phyloP scores from a whole-genome alignment of 2,113 vertebrate genomes.

The Protomyctophum bolini region DNA sequence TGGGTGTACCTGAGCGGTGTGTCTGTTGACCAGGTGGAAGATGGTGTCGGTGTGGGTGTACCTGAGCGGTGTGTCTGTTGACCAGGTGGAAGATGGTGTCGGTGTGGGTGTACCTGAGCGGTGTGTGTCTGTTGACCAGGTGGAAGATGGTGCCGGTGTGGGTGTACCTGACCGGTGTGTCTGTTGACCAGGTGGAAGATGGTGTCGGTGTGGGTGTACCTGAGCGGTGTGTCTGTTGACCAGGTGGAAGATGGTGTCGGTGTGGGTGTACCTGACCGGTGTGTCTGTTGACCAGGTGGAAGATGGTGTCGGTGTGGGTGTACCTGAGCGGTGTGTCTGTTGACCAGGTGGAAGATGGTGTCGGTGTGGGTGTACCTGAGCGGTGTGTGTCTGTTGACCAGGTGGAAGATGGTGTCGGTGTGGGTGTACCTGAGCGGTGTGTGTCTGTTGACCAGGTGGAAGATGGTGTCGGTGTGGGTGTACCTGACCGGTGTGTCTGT shows the following conservation, averaged over 20 bases:
- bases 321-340: slow-evolving; percentile 89
- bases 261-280: slow-evolving; percentile 86
- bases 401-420: slow-evolving; percentile 82
- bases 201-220: slow-evolving; percentile 82
- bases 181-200: slow-evolving; percentile 88
- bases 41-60: slow-evolving; percentile 78
- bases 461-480: slow-evolving; percentile 78
- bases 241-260: slow-evolving; percentile 84
- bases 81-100: slow-evolving; percentile 87
- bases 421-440: slow-evolving; percentile 87
- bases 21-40: slow-evolving; percentile 88
- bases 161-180: slow-evolving; percentile 86
- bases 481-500: too few relatives aligned
- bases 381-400: slow-evolving; percentile 88
- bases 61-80: slow-evolving; percentile 88
- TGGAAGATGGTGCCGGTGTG: slow-evolving; percentile 83
- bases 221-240: slow-evolving; percentile 87
- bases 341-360: slow-evolving; percentile 86
- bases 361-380: slow-evolving; percentile 82
- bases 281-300: slow-evolving; percentile 87
- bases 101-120: slow-evolving; percentile 82
- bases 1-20: slow-evolving; percentile 86
- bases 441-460: slow-evolving; percentile 87
- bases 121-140: slow-evolving; percentile 87
- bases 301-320: slow-evolving; percentile 79